A percentile compares a stretch with the other conserved stretches of the same genome.
These are phyloP conservation scores for Baccha elongata DNA, from an alignment of 2,888 invertebrate genomes.

Conservation along the genomic window DNA sequence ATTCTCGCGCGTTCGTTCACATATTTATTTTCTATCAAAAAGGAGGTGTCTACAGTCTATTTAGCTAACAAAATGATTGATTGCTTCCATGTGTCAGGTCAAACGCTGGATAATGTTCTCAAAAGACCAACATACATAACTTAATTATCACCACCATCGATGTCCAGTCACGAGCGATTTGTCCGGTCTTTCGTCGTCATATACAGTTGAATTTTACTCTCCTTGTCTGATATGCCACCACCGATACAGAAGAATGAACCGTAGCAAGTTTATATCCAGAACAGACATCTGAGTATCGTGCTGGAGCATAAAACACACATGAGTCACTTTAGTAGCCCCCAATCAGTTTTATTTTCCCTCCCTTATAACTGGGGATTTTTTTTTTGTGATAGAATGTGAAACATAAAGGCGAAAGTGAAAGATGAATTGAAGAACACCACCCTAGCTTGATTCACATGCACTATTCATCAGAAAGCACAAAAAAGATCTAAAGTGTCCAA, in stretches of 20 bases:
- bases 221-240: slow-evolving; percentile 23
- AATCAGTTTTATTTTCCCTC: slow-evolving; percentile 27
- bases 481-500: slow-evolving; percentile 56
- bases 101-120: slow-evolving; percentile 59
- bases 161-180: slow-evolving; percentile 59
- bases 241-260: slow-evolving; percentile 9
- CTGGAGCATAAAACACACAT: slow-evolving; percentile 28
- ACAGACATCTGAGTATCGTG: slow-evolving; percentile 25
- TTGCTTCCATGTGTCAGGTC: slow-evolving; percentile 55
- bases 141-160: slow-evolving; percentile 67
- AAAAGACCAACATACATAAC: slow-evolving; percentile 56
- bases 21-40: neutral
- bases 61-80: slow-evolving; percentile 57
- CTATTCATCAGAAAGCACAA: slow-evolving; percentile 53
- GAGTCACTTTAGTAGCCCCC: slow-evolving; percentile 43
- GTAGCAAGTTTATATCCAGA: slow-evolving; percentile 16
- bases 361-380: neutral
- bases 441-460: slow-evolving; percentile 36
- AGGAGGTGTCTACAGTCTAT: slow-evolving; percentile 47
- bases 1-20: neutral
- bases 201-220: neutral
- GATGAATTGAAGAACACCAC: slow-evolving; percentile 40
- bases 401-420: slow-evolving; percentile 50
- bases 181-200: slow-evolving; percentile 9
- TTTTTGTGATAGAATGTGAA: neutral